Percentiles rank a stretch among this genome's conserved stretches.
These are phyloP conservation scores for Sanderia malayensis DNA, from an alignment of 30 jellyfish, hydroid and myxozoan species.

Conservation along the genomic window DNA sequence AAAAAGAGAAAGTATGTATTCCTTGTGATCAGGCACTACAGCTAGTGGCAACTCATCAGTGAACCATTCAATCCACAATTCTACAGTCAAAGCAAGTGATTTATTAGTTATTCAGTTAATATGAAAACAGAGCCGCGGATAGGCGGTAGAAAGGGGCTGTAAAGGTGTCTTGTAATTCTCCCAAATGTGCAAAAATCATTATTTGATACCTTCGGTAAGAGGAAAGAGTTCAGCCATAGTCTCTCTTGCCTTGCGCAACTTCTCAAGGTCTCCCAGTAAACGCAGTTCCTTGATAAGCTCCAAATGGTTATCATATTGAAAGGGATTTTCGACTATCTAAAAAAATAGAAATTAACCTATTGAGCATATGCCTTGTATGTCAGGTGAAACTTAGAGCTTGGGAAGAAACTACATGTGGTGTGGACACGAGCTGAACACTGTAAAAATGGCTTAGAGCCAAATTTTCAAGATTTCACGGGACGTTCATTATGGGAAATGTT, in stretches of 20 bases:
- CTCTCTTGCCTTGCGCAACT: slow-evolving; percentile 85
- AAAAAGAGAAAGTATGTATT: slow-evolving; percentile 53
- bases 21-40: slow-evolving; percentile 74
- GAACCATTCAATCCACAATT: slow-evolving; percentile 94
- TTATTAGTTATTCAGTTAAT: no score
- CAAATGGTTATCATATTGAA: slow-evolving; percentile 76
- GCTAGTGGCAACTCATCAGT: slow-evolving; percentile 83
- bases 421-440: no score
- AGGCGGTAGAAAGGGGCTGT: background rate
- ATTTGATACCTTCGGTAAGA: slow-evolving; percentile 92
- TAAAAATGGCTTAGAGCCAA: no score
- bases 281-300: slow-evolving; percentile 62
- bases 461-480: no score
- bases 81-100: no score
- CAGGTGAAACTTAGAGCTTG: no score
- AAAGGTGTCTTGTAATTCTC: no score
- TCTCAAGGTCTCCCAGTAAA: slow-evolving; percentile 68
- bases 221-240: slow-evolving; percentile 86
- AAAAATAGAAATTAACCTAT: background rate
- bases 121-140: background rate
- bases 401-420: no score
- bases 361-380: no score
- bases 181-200: no score
- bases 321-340: slow-evolving; percentile 76
- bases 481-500: no score